Base-by-base conservation (phyloP, 2,888 invertebrate species). In the Mesoligia furuncula region DNA sequence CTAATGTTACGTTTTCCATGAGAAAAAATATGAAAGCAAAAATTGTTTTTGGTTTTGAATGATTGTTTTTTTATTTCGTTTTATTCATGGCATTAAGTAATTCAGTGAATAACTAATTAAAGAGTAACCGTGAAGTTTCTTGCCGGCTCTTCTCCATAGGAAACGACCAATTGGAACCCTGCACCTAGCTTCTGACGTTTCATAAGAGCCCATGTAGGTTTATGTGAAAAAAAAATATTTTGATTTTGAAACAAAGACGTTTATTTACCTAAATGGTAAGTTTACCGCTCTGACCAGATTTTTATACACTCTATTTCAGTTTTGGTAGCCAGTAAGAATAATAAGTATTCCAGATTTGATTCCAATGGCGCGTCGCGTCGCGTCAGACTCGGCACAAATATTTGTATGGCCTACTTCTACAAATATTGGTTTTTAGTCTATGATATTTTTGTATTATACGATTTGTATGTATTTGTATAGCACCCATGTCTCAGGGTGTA, bases 401-500 rank as follows among this genome's bases (percentile, higher is more conserved):
- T 83, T 83, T 81, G 72, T 80, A 42, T 27, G 69, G 42, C 81
- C 61, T 75, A 31, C 73, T 75, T 57, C 51, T 42, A 57, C 72
- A 75, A 83, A 85, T 85, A 83, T 83, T 83, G 73, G 64, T 45
- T 48, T 20, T 13, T 6, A 13, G 69, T 65, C 72, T 71, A 57
- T 69, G 69, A 85, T 70, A 72, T 81, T 69, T 42, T 51, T 48
- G 13, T 15, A 66, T 69, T 51, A 59, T 57, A 48, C 39, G 59
- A 69, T 75, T 84, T 65, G 42, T 69, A 36, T 80, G 54, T 65
- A 51, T 75, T 80, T 68, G 13, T 71, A 13, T 62, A 64, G 15
- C 24, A 65, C 3, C 13, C n/a, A 24, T 71, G 24, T 54, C n/a
- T 48, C 31, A n/a, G n/a, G 42, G 24, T 67, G 54, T 51, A 20